These are phyloP conservation scores for Odontomachus brunneus DNA, from an alignment of 1,140 invertebrate species.

Conservation along the genomic window DNA sequence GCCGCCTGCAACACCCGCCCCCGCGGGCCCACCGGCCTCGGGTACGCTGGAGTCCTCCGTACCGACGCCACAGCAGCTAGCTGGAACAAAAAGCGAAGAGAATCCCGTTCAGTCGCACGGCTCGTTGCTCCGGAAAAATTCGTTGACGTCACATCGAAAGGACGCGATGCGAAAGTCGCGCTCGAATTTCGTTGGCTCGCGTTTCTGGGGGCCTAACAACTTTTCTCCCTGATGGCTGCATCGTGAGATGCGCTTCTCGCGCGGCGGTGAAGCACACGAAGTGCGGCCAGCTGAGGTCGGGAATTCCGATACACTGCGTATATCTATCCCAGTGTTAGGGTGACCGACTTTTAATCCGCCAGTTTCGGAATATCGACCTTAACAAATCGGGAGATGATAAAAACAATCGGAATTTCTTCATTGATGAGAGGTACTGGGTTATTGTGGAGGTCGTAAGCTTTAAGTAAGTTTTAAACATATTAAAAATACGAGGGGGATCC, in stretches of 20 bases:
- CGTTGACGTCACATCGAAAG: slow-evolving; percentile 21
- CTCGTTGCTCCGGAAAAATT: slow-evolving; percentile 67
- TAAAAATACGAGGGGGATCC: no score
- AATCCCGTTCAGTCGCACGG: slow-evolving; percentile 33
- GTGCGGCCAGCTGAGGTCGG: slow-evolving; percentile 77
- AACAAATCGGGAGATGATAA: no score
- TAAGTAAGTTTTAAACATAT: no score
- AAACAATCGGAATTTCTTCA: no score
- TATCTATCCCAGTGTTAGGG: no score
- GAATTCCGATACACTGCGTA: slow-evolving; percentile 71
- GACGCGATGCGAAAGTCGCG: slow-evolving; percentile 48
- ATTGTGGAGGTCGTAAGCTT: no score
- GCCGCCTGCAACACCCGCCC: slow-evolving; percentile 76
- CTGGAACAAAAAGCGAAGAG: slow-evolving; percentile 70
- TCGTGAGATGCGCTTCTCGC: slow-evolving; percentile 37
- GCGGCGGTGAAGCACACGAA: slow-evolving; percentile 74
- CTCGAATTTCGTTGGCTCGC: slow-evolving; percentile 70
- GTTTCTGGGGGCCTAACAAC: slow-evolving; percentile 18
- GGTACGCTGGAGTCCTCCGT: slow-evolving; percentile 75
- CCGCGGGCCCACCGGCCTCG: slow-evolving; percentile 75
- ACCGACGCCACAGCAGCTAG: slow-evolving; percentile 82
- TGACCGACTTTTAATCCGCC: no score
- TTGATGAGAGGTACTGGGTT: no score
- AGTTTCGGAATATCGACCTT: no score
- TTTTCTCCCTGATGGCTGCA: neutral